Evolutionary conservation across 2,888 invertebrate genomes (phyloP).

Genomic region (Torymus texanus): DNA sequence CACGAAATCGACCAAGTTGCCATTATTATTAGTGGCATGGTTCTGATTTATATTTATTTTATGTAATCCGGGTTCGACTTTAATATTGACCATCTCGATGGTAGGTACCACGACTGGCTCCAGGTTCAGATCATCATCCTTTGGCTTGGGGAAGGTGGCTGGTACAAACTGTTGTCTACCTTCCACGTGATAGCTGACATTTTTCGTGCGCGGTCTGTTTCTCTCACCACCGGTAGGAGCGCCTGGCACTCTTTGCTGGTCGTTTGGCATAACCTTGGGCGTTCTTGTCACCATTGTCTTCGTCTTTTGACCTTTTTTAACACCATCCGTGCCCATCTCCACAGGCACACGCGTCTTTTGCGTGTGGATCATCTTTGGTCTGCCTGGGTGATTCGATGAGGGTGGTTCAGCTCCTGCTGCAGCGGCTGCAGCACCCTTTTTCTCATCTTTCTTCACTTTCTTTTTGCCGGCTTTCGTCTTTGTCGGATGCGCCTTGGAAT

Average conservation of each 20-base stretch:
- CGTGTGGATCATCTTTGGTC: conserved; percentile 88
- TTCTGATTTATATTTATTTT: conserved; percentile 62
- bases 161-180: conserved; percentile 76
- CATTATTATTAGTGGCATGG: conserved; percentile 67
- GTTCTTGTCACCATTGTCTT: conserved; percentile 79
- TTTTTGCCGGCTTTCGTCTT: conserved; percentile 70
- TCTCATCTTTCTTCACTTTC: conserved; percentile 71
- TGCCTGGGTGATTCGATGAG: conserved; percentile 73
- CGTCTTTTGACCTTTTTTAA: conserved; percentile 78
- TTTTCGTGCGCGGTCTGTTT: conserved; percentile 79
- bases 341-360: conserved; percentile 79
- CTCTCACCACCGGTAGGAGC: conserved; percentile 74
- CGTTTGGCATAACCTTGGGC: conserved; percentile 73
- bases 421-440: conserved; percentile 59
- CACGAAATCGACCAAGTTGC: conserved; percentile 61
- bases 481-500: conserved; percentile 71
- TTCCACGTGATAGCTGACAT: conserved; percentile 80
- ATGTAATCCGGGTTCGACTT: conserved; percentile 59
- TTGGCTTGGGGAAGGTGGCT: conserved; percentile 76
- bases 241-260: conserved; percentile 49
- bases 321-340: conserved; percentile 76
- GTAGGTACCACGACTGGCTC: not conserved
- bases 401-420: conserved; percentile 64
- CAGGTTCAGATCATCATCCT: conserved; percentile 46
- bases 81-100: conserved; percentile 56